Base-by-base conservation (phyloP, 1,140 invertebrate genomes). In the Anastrepha ludens region DNA sequence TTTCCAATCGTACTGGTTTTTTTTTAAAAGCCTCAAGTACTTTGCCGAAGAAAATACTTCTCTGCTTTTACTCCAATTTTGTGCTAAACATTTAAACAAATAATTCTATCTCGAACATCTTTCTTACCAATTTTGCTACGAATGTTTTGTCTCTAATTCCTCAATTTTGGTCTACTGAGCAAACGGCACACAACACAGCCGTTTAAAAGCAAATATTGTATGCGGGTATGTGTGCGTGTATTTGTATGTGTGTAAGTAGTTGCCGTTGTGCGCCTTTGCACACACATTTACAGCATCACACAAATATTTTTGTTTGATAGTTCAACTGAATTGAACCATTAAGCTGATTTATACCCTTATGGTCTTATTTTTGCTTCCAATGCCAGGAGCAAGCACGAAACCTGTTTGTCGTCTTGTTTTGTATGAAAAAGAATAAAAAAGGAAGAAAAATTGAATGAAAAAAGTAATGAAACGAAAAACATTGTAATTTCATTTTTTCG, bases 321-420 rank as follows among this genome's bases (percentile, higher is more conserved):
- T 81, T 81, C 74, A 81, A 81, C 74, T 81, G 74, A 81, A 81
- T 81, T 81, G 74, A 81, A 81, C 74, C 74, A 81, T 81, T 81
- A 81, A 81, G 74, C 74, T 81, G 74, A 81, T 81, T 81, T 81
- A 81, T 81, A 81, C 44, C 67, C 47, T 81, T 81, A 55, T 81
- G 74, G 74, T 58, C 47, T 81, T 81, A 81, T 81, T 81, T 81
- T 81, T 81, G 74, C 74, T 58, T 17, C 74, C 47, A 81, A n/a
- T 55, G 74, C 50, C 55, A 55, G 74, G 11, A 81, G 74, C 74
- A n/a, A 70, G 67, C 39, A 44, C 67, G 5, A 62, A 70, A 44
- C 29, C 29, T 29, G n/a, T 39, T 67, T 67, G 4, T 67, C 17
- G 50, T 39, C 29, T 67, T 67, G 20, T 67, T 39, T 39, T 11